Evolutionary conservation across 1,140 invertebrate genomes (phyloP), one percentile per base, ranked within the genome.

Genomic region (Coelopa frigida): DNA sequence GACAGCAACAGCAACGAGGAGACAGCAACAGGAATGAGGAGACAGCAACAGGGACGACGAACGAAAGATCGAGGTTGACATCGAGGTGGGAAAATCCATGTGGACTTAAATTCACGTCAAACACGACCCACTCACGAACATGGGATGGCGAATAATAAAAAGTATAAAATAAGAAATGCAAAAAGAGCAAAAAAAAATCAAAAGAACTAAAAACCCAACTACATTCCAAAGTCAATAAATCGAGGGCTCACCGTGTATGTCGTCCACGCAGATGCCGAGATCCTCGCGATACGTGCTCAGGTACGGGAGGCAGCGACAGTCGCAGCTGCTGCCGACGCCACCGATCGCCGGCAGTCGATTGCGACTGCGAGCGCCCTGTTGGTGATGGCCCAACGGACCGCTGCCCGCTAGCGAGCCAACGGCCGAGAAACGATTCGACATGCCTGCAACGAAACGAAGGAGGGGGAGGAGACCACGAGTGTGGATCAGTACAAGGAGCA

Each of bases 241-340:
- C n/a, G n/a, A n/a, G n/a, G n/a, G 66, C 72, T 76, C 60, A 84
- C 82, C 82, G 53, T 80, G 75, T 48, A 85, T 78, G 55, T 83
- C 79, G 58, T 81, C 78, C 46, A 85, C 81, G 63, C 83, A 85
- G 54, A 82, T 78, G 38, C 74, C 72, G 38, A 81, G 61, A 61
- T 85, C 83, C 60, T 85, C 82, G 29, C 82, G 73, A 70, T 82
- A 85, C 31, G 80, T 74, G 4, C 77, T 78, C 8, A 78, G 55
- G 41, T 75, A 75, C 4, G 69, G 58, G 52, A 78, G 74, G 55
- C 82, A 85, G 48, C 80, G 79, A 58, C 82, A 85, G 17, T 71
- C 72, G 59, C 80, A 83, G 26, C 71, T 68, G 29, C 50, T 52
- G 6, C 50, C 52, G 18, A n/a, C 11, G 17, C 10, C n/a, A 20